These are phyloP conservation scores for Ochotona princeps DNA, from an alignment of 2,113 vertebrate species.

Conservation along the genomic window DNA sequence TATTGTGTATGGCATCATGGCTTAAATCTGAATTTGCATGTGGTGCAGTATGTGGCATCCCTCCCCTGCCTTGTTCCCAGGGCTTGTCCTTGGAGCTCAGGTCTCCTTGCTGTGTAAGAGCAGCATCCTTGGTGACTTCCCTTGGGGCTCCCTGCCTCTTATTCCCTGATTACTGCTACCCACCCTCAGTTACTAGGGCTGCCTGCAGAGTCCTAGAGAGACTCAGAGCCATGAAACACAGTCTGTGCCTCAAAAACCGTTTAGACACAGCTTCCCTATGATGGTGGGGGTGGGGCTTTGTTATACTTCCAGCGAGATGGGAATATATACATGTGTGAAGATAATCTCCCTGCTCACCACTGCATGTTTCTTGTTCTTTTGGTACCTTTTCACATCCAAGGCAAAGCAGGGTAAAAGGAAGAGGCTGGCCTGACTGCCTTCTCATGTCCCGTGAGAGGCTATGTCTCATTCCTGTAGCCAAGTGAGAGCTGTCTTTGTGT, in stretches of 20 bases:
- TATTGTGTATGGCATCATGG: background rate
- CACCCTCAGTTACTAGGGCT: background rate
- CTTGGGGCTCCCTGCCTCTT: background rate
- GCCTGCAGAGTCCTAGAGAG: background rate
- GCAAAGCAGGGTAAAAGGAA: background rate
- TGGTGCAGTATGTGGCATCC: background rate
- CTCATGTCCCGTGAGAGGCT: background rate
- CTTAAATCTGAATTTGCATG: conserved; percentile 11
- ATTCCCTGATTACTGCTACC: background rate
- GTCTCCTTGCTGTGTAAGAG: background rate
- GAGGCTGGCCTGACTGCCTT: background rate
- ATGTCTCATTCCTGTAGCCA: background rate
- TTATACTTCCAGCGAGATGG: background rate
- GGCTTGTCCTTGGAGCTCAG: background rate
- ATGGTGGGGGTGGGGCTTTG: background rate
- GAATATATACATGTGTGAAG: background rate
- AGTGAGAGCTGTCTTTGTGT: background rate
- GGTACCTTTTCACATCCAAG: background rate
- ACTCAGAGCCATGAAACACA: background rate
- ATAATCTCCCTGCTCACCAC: background rate
- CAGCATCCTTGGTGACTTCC: background rate
- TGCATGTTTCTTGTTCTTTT: background rate
- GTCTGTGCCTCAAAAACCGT: background rate
- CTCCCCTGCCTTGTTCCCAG: no score
- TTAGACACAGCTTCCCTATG: background rate